Evolutionary conservation across 2,888 invertebrate genomes (phyloP).

Genomic region (Conchocele bisecta): DNA sequence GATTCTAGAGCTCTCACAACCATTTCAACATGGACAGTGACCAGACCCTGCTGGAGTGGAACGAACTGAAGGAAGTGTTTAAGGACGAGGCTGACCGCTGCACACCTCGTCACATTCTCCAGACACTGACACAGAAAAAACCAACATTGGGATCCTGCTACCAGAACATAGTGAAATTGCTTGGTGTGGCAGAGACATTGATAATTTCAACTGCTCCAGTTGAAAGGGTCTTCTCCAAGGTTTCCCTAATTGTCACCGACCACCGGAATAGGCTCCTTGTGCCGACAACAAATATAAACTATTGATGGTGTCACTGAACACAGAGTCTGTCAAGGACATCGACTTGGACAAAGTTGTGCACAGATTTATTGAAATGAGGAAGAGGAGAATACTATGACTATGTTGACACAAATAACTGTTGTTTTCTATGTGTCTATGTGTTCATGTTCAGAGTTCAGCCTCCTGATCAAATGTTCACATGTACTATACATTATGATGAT

Average conservation of each 20-base stretch:
- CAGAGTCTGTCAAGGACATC: not conserved
- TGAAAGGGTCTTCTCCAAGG: slow-evolving; percentile 37
- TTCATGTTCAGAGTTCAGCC: no score
- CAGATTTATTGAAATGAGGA: not conserved
- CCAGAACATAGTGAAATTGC: slow-evolving; percentile 23
- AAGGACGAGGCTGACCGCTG: not conserved
- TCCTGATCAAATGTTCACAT: no score
- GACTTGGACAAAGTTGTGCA: slow-evolving; percentile 8
- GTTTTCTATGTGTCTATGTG: no score
- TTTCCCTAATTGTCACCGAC: slow-evolving; percentile 28
- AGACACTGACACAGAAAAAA: not conserved
- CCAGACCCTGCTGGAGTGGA: slow-evolving; percentile 14
- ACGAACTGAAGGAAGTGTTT: slow-evolving; percentile 14
- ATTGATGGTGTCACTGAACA: slow-evolving; percentile 11
- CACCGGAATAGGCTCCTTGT: slow-evolving; percentile 40
- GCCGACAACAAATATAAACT: slow-evolving; percentile 20
- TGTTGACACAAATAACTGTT: no score
- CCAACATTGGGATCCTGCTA: slow-evolving; percentile 12
- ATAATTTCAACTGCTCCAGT: slow-evolving; percentile 41
- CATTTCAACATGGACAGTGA: not conserved
- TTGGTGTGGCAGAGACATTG: slow-evolving; percentile 15
- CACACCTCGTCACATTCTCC: slow-evolving; percentile 3
- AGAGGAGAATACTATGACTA: no score
- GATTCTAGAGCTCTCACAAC: no score
- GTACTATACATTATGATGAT: no score